Base-by-base conservation (phyloP, 1,140 invertebrate genomes). In the Euura saliciscinereae region DNA sequence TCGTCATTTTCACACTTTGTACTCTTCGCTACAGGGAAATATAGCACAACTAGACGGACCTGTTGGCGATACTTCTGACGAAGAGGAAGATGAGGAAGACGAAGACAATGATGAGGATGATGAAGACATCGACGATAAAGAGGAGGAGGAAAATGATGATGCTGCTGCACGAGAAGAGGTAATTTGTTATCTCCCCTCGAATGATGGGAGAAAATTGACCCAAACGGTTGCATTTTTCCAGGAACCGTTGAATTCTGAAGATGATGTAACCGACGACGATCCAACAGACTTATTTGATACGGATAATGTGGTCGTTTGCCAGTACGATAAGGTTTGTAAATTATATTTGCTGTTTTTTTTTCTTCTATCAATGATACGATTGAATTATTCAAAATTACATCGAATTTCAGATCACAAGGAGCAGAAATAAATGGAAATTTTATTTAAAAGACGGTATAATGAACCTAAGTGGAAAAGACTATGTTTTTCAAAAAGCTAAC, bases 381-480 rank as follows among this genome's bases (percentile, higher is more conserved):
- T n/a, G 8, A 28, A 70, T 6, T 68, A n/a, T 75, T 43, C 73
- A 46, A 71, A 65, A 73, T 72, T 79, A 76, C 80, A 79, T 80
- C 78, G 82, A 73, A 76, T 90, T 90, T 44, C 82, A 97, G 94
- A 99, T 99, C 73, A 98, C 97, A 74, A 92, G 98, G 84, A 98
- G 95, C 83, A 93, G 98, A 81, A 99, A 98, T 83, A 98, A 98
- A 86, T 99, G 98, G 98, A 99, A 99, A 89, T 99, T 99, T 86
- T 97, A 98, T 88, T 89, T 99, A 70, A 99, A 99, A 90, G 98
- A 99, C 90, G 98, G 98, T 66, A 99, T 99, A 74, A 99, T 99
- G 98, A 99, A 99, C 90, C 91, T 99, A 77, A 94, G 94, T 80
- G 98, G 98, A 13, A 98, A 97, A 88, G 98, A 99, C 88, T 99